phyloP scores from a whole-genome alignment of 2,888 invertebrate genomes.

The Latrodectus hesperus region DNA sequence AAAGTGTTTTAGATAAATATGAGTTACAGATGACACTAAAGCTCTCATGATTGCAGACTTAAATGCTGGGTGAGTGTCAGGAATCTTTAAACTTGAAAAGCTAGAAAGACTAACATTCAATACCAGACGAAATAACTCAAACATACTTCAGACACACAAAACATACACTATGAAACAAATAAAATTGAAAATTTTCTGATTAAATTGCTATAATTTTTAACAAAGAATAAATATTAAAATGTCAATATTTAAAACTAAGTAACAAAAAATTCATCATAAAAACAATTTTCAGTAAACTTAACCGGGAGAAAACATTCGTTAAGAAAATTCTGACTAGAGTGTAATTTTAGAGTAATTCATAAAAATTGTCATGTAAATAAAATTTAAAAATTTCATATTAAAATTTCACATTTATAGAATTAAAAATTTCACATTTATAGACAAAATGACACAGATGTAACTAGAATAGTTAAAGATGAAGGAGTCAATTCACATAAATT shows the following conservation, averaged over 20 bases:
- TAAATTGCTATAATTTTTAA: not conserved
- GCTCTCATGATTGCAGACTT: not conserved
- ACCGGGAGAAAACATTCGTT: not conserved
- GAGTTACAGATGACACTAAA: not conserved
- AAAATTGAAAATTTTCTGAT: not conserved
- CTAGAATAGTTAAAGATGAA: not conserved
- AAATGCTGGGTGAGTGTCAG: not conserved
- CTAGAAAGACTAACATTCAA: not conserved
- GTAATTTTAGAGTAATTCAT: not conserved
- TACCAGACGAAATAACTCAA: not conserved
- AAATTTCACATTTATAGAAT: not conserved
- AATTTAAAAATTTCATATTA: not conserved
- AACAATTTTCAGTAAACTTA: not conserved
- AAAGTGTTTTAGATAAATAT: not conserved
- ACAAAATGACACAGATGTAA: constrained; percentile 12
- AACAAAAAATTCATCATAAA: not conserved
- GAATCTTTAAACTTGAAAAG: not conserved
- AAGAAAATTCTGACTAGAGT: not conserved
- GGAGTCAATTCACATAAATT: not conserved
- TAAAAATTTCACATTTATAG: not conserved
- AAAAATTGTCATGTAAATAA: no score
- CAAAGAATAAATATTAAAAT: no score
- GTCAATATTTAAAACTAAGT: no score
- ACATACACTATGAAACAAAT: not conserved
- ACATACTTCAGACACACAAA: not conserved